A percentile compares a stretch with the other conserved stretches of the same genome.
These are phyloP conservation scores for Oncopodura yosiiana DNA, from an alignment of 1,140 invertebrate genomes.

Conservation along the genomic window DNA sequence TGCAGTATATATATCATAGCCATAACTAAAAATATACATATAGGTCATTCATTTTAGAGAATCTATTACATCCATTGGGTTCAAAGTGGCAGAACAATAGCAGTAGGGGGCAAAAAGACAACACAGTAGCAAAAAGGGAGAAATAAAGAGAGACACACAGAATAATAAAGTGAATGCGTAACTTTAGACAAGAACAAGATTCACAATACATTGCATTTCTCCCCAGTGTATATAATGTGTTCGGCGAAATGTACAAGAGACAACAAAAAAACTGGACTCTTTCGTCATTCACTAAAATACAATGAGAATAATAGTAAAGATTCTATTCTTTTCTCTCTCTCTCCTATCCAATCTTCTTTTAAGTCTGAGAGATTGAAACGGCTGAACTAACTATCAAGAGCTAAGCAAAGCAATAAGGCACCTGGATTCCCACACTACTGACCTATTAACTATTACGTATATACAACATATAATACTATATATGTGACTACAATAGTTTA, in stretches of 20 bases:
- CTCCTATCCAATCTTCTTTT: not conserved
- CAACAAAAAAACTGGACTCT: too few relatives aligned
- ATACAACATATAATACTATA: too few relatives aligned
- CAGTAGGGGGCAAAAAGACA: slow-evolving; percentile 10
- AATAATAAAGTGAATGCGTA: not conserved
- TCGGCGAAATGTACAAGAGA: slow-evolving; percentile 7
- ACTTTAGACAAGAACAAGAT: slow-evolving; percentile 14
- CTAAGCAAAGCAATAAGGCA: not conserved
- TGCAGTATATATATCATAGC: too few relatives aligned
- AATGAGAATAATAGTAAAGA: too few relatives aligned
- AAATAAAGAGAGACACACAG: not conserved
- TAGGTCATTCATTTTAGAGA: too few relatives aligned
- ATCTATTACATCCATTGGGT: too few relatives aligned
- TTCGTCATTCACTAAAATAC: too few relatives aligned
- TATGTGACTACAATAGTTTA: too few relatives aligned
- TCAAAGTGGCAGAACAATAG: slow-evolving; percentile 17
- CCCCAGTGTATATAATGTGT: not conserved
- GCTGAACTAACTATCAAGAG: not conserved
- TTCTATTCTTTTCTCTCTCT: too few relatives aligned
- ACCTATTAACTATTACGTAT: slow-evolving; percentile 15
- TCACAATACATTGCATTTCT: not conserved
- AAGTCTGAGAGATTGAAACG: not conserved
- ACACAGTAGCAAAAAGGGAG: slow-evolving; percentile 16
- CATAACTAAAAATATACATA: too few relatives aligned
- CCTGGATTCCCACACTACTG: slow-evolving; percentile 20